These are phyloP conservation scores for Lutraria rhynchaena DNA, from an alignment of 1,140 invertebrate genomes.

Conservation along the genomic window DNA sequence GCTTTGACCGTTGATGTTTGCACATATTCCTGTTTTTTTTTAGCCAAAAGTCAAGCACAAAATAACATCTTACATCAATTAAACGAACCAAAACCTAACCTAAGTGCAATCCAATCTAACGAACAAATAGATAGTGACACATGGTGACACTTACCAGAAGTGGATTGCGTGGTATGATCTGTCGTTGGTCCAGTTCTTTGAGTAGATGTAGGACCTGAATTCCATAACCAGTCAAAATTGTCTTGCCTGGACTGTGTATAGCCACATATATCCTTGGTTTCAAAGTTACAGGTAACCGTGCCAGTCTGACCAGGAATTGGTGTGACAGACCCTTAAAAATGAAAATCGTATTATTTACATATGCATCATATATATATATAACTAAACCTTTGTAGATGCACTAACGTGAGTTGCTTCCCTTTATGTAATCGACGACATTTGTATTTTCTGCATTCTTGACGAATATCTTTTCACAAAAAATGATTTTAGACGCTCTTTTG, in stretches of 20 bases:
- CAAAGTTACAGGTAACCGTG: conserved; percentile 76
- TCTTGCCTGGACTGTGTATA: conserved; percentile 74
- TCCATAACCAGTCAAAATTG: conserved; percentile 74
- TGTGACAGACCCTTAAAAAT: conserved; percentile 32
- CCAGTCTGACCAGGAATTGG: conserved; percentile 40
- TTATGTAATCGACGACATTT: no score
- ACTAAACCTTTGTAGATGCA: neutral
- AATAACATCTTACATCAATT: no score
- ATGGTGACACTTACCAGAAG: conserved; percentile 62
- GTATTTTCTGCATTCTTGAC: no score
- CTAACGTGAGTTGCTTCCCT: no score
- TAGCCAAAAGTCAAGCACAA: no score
- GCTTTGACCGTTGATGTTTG: no score
- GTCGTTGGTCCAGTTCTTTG: conserved; percentile 72
- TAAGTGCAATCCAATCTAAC: no score
- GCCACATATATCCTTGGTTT: conserved; percentile 75
- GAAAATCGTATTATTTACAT: conserved; percentile 2
- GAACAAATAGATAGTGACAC: no score
- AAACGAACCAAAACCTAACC: no score
- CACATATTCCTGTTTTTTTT: no score
- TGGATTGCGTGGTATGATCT: conserved; percentile 78
- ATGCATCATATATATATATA: neutral
- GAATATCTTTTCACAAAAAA: no score
- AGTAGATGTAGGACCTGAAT: conserved; percentile 60
- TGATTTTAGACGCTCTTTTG: no score